Base-by-base conservation (phyloP, 2,797 vertebrate species). In the Lithobates pipiens region DNA sequence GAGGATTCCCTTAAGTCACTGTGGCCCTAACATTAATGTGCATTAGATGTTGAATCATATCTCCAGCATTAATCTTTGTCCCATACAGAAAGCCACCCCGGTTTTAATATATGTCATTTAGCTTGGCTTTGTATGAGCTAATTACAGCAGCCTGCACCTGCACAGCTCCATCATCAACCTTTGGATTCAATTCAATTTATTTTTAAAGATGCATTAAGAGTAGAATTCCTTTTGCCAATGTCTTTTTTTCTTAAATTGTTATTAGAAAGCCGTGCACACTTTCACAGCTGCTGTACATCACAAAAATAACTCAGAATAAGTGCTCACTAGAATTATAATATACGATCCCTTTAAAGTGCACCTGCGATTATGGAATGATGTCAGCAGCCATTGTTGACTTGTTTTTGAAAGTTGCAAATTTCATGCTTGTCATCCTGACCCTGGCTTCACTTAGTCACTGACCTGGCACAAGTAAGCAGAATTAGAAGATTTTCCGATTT, bases 31-130 rank as follows among this genome's bases (percentile, higher is more conserved):
- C 39, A 79, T 79, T 79, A 50, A 44, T 68, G 77, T 50, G 42
- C 77, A 79, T 79, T 68, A 78, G 77, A 68, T 68, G 23, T 67
- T 44, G 44, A 13, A 50, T 79, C 42, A 79, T 32, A 10, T 23
- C 39, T 27, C 42, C 42, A 79, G 65, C 39, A 69, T 61, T 61
- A 61, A 23, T 61, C 18, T 61, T 21, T n/a, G 54, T 2, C 54
- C 5, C 1, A 61, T 61, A 61, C 54, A 61, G 8, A 61, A 23
- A 61, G 54, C 21, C 21, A 23, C 6, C 54, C 54, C 18, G 2
- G 8, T 61, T 61, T 18, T 61, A 61, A 21, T 61, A 61, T 23
- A 61, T 61, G 54, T 61, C 5, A 23, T 61, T 61, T 61, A 61
- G 54, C 54, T n/a, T 61, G 18, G 21, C 54, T 61, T 61, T 21